Percentiles rank a stretch among this genome's conserved stretches.
Evolutionary conservation across 2,113 vertebrate species (phyloP).

Genomic region (Trichechus manatus): DNA sequence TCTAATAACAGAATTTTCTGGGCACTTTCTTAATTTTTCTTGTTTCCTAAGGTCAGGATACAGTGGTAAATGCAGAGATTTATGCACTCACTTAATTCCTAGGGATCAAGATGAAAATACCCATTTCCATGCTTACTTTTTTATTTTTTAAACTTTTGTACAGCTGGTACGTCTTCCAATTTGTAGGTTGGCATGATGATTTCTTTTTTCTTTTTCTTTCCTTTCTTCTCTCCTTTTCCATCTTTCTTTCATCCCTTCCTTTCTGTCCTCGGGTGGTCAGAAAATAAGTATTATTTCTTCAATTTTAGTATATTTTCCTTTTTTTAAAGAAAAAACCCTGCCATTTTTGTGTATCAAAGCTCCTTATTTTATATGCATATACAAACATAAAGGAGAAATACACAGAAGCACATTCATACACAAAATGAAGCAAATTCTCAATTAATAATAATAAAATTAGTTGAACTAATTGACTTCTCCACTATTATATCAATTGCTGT

Average conservation of each 20-base stretch:
- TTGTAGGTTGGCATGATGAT: not conserved
- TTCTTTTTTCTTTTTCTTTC: not conserved
- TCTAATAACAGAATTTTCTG: conserved; percentile 53
- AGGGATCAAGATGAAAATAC: conserved; percentile 18
- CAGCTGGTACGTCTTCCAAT: not conserved
- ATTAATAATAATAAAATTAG: not conserved
- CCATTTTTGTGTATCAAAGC: not conserved
- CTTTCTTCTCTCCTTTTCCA: rapidly evolving
- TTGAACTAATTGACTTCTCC: not conserved
- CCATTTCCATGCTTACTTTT: conserved; percentile 50
- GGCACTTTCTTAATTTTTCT: conserved; percentile 53
- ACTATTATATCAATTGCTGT: not conserved
- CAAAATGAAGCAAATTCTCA: not conserved
- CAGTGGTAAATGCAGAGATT: conserved; percentile 54
- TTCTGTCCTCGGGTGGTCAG: not conserved
- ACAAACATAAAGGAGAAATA: not conserved
- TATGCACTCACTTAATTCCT: conserved; percentile 45
- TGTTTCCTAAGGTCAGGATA: conserved; percentile 17
- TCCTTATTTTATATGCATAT: not conserved
- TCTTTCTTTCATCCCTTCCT: not conserved
- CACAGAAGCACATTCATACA: not conserved
- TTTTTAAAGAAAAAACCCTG: not conserved
- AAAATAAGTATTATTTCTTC: not conserved
- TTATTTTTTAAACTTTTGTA: conserved; percentile 1
- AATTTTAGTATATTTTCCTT: not conserved